Evolutionary conservation across 2,113 vertebrate genomes (phyloP), one percentile per base, ranked within the genome.

Genomic region (Pygoscelis adeliae): DNA sequence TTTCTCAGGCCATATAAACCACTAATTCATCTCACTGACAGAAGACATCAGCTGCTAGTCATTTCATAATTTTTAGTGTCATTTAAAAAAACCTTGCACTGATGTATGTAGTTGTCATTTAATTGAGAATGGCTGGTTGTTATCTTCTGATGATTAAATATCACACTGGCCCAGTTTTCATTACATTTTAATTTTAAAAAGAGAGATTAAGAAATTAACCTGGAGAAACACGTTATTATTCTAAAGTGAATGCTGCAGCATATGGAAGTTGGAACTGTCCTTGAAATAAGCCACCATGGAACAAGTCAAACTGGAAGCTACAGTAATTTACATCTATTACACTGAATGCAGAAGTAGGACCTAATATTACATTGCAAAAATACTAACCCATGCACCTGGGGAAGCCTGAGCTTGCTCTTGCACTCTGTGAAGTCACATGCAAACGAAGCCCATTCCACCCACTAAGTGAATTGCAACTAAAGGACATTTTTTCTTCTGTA

Each of bases 1-100:
- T 83, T 93, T 91, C 70, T 96, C 91, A 90, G 70, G 44, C 73
- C 59, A 49, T 65, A 76, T 17, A 95, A 91, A 71, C 53, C 55
- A 53, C 77, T 80, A 90, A 91, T 74, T 95, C 62, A 88, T 89
- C 72, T 87, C 50, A 66, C 32, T 80, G 78, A 88, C 73, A 89
- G 70, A 78, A 87, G 49, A 47, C 26, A 66, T 83, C 93, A 93
- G 81, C 70, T 80, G 40, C 42, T 30, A 9, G 26, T 73, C 29
- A 69, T 85, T 90, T 97, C 32, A 66, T 83, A 91, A 90, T 86
- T 90, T 72, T 82, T 69, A 66, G 58, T 58, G 36, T 47, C 15
- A 53, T 70, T 90, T 77, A 15, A 50, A 67, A 76, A 93, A 76
- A 73, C 21, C 5, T 36, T 78, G 46, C n/a, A 50, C 16, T 84